Conservation (phyloP, 2,113 vertebrate species). For the Oostethus manadensis region DNA sequence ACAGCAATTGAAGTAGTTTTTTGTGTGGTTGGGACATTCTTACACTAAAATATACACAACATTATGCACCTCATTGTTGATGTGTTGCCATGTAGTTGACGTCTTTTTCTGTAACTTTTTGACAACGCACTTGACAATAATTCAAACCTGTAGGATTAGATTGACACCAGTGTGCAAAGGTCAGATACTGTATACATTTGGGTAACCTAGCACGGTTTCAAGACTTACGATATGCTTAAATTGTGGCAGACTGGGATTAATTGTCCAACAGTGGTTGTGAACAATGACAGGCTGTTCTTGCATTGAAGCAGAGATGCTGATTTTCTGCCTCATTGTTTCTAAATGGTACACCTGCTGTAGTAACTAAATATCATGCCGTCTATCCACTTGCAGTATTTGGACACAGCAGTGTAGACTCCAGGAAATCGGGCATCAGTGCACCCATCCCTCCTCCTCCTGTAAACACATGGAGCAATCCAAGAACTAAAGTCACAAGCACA, state of each 20-base stretch:
- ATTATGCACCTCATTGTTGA: not conserved
- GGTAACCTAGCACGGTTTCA: too few species aligned
- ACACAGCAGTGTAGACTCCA: slow-evolving; percentile 76
- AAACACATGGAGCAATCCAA: slow-evolving; percentile 6
- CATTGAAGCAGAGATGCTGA: not conserved
- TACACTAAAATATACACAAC: not conserved
- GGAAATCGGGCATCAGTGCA: slow-evolving; percentile 73
- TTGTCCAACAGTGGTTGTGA: too few species aligned
- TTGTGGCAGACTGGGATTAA: too few species aligned
- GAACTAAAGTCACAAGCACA: not conserved
- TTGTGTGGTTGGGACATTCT: too few species aligned
- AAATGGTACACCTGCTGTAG: slow-evolving; percentile 54
- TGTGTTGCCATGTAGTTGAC: not conserved
- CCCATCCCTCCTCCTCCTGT: slow-evolving; percentile 76
- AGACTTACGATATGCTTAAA: too few species aligned
- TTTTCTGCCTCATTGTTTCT: not conserved
- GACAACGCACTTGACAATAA: too few species aligned
- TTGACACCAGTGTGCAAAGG: too few species aligned
- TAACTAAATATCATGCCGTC: slow-evolving; percentile 70
- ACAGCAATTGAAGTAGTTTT: not conserved
- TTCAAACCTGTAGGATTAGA: too few species aligned
- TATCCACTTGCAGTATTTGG: slow-evolving; percentile 76
- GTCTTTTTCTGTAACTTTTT: too few species aligned
- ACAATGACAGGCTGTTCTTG: not conserved
- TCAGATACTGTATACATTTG: too few species aligned